phyloP scores from a whole-genome alignment of 2,888 invertebrate genomes.

The Heliconius aoede region DNA sequence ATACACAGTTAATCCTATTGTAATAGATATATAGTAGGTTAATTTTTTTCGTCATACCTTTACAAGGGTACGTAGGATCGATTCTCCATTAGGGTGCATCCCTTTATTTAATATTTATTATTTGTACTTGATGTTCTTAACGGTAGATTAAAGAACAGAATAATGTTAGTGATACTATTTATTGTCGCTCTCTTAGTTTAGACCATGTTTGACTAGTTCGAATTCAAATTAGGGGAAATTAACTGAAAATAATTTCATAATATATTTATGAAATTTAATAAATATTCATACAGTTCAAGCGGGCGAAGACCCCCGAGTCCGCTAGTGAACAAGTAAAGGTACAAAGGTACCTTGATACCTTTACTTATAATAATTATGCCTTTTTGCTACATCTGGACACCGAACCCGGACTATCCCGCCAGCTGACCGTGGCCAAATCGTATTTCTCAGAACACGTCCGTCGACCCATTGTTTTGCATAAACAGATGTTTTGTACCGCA shows the following conservation, averaged over 20 bases:
- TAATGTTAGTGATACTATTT: too few species aligned
- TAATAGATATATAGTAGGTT: neutral
- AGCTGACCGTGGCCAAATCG: neutral
- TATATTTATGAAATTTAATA: too few species aligned
- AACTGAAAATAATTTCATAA: too few species aligned
- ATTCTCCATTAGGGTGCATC: neutral
- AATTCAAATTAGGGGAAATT: too few species aligned
- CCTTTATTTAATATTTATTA: neutral
- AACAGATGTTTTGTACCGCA: conserved; percentile 6
- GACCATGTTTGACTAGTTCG: too few species aligned
- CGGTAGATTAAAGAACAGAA: too few species aligned
- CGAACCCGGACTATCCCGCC: conserved; percentile 2
- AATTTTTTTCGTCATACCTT: neutral
- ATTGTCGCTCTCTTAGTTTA: too few species aligned
- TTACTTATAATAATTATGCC: too few species aligned
- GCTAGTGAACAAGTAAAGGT: too few species aligned
- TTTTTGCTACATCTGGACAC: neutral
- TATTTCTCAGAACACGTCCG: conserved; percentile 8
- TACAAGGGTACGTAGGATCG: neutral
- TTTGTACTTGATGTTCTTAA: neutral
- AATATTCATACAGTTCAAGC: too few species aligned
- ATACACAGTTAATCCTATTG: conserved; percentile 8
- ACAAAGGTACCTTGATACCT: too few species aligned
- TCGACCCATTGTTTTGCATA: conserved; percentile 14
- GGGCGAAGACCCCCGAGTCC: too few species aligned